Base-by-base conservation (phyloP, 1,140 invertebrate genomes). In the Meloidogyne floridensis region DNA sequence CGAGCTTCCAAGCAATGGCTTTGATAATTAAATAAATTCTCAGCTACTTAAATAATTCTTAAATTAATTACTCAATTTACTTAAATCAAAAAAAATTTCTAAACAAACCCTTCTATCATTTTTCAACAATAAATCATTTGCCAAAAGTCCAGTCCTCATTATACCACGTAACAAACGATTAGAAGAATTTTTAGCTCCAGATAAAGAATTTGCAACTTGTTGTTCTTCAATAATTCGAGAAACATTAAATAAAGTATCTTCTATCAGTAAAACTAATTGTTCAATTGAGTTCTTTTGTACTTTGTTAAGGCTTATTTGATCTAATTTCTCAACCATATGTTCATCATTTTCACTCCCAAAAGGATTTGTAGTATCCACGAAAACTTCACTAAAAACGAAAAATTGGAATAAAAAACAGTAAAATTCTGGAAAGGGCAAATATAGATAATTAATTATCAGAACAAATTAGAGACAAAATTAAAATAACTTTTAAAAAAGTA, bases 41-140 rank as follows among this genome's bases (percentile, higher is more conserved):
- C 20, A 20, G 8, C 2, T 10, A 54, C 2, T 54, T 10, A 54
- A 77, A 56, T 69, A n/a, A 42, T n/a, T 2, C 10, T 43, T 20
- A 20, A 72, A 32, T 10, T 11, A 72, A 10, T 9, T 9, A 47
- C 20, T 20, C 32, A 47, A 42, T 72, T 72, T 47, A 72, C 3
- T 32, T 32, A 32, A 47, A 42, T 6, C 2, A 51, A 47, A 11
- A 15, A 73, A 73, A 15, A 18, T 15, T 51, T 11, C 32, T 11
- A 59, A 75, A 75, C 4, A 32, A 42, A 79, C 77, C 65, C 77
- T 69, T 72, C 7, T 79, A 72, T 79, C 77, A 47, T 43, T 47
- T 51, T 79, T 79, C n/a, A 79, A n/a, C 54, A 79, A 47, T 20
- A 72, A 72, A 43, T 79, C 43, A n/a, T 79, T 71, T 47, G 77